Base-by-base conservation (phyloP, 2,888 invertebrate genomes). In the Leptopilina drosophilae region DNA sequence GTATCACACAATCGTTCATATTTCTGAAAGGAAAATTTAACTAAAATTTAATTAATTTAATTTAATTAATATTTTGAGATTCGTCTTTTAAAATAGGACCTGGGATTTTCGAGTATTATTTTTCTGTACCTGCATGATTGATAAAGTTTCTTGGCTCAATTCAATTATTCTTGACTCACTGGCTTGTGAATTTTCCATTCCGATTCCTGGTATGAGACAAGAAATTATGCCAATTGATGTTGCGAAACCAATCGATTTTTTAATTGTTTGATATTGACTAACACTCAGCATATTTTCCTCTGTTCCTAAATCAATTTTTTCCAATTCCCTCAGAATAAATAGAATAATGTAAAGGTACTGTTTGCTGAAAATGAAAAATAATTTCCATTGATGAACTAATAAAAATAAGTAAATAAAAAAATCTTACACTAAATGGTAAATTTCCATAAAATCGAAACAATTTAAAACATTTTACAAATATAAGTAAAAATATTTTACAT, bases 141-240 rank as follows among this genome's bases (percentile, higher is more conserved):
- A 91, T 53, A 93, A 87, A 46, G 85, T 82, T 76, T 93, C 87
- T 67, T 86, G 80, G 5, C 91, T 90, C 26, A 93, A 82, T 64
- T 90, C 84, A 9, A 87, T 82, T 56, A 92, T 91, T 77, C 88
- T 88, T 26, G 90, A 85, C 66, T 79, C 15, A 85, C 93, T 93
- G 84, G 94, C 90, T 85, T 93, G 92, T 49, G 89, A 86, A 78
- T 93, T 84, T 77, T 90, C 92, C 81, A 95, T 90, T 49, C 95
- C 95, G 66, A 96, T 92, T 1, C 95, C 95, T 49, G 94, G 94
- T 84, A 95, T 92, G 49, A 97, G 91, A 88, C 94, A 94, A 14
- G 94, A 94, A 80, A 94, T 93, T 79, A 96, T 92, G 67, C 96
- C 96, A 80, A 96, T 91, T 59, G 93, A 94, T 40, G 94, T 92